Percentiles rank a stretch among this genome's conserved stretches.
Conservation (phyloP, 2,797 vertebrate genomes). For the Gymnoscopelus microlampas region DNA sequence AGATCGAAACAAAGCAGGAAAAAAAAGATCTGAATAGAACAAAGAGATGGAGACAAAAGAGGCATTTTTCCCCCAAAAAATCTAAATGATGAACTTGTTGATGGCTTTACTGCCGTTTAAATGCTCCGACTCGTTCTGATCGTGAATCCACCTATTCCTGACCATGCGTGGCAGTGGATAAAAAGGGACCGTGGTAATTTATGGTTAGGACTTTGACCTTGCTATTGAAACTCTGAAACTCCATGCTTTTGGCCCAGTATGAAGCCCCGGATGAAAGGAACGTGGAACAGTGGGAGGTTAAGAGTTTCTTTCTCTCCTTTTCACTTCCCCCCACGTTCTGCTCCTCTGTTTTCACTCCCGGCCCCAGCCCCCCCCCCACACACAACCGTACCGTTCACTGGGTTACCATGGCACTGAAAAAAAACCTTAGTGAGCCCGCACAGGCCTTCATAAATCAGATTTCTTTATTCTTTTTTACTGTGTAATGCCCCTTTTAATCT, state of each 20-base stretch:
- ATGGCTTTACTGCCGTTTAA: slow-evolving; percentile 26
- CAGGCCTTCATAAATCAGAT: slow-evolving; percentile 73
- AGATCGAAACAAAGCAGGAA: not conserved
- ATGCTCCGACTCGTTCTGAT: slow-evolving; percentile 36
- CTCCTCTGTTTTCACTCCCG: slow-evolving; percentile 49
- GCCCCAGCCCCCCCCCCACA: too few relatives aligned
- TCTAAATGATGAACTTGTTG: slow-evolving; percentile 57
- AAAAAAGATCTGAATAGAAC: not conserved
- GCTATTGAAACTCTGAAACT: slow-evolving; percentile 61
- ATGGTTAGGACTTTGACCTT: slow-evolving; percentile 69
- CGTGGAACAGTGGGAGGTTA: slow-evolving; percentile 71
- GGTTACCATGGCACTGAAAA: slow-evolving; percentile 77
- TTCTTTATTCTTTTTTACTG: slow-evolving; percentile 48
- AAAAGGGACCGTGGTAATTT: slow-evolving; percentile 52
- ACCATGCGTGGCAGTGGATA: slow-evolving; percentile 37
- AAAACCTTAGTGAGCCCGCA: slow-evolving; percentile 57
- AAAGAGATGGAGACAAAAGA: slow-evolving; percentile 10
- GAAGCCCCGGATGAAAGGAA: slow-evolving; percentile 67
- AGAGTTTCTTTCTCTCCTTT: slow-evolving; percentile 69
- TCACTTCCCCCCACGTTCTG: slow-evolving; percentile 32
- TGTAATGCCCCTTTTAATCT: slow-evolving; percentile 77
- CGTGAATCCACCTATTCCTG: slow-evolving; percentile 16
- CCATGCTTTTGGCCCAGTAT: slow-evolving; percentile 33
- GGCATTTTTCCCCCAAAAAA: slow-evolving; percentile 12
- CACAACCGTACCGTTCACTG: slow-evolving; percentile 63